phyloP scores from a whole-genome alignment of 2,797 vertebrate species.

The Pseudochaenichthys georgianus region DNA sequence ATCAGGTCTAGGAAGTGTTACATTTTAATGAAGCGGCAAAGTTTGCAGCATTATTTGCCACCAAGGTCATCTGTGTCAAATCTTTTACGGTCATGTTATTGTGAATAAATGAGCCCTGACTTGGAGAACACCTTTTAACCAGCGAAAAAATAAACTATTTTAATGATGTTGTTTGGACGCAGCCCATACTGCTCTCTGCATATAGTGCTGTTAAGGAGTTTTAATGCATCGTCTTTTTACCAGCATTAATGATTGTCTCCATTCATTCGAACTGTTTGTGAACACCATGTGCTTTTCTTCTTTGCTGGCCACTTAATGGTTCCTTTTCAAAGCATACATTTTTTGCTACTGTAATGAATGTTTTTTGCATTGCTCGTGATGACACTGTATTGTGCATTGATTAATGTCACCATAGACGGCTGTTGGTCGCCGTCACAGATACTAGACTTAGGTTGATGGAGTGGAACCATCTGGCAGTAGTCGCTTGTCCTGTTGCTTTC shows the following conservation, averaged over 20 bases:
- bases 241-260: slow-evolving; percentile 72
- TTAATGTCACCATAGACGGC: slow-evolving; percentile 60
- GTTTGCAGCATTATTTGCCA: slow-evolving; percentile 40
- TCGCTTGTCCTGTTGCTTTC: slow-evolving; percentile 75
- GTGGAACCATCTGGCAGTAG: slow-evolving; percentile 70
- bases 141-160: slow-evolving; percentile 51
- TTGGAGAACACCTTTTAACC: slow-evolving; percentile 61
- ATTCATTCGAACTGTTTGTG: slow-evolving; percentile 63
- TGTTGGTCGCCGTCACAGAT: slow-evolving; percentile 43
- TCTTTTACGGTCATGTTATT: slow-evolving; percentile 54
- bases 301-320: slow-evolving; percentile 49
- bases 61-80: slow-evolving; percentile 50
- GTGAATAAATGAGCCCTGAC: slow-evolving; percentile 56
- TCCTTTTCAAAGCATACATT: slow-evolving; percentile 61
- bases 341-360: slow-evolving; percentile 75
- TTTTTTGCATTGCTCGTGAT: slow-evolving; percentile 76
- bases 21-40: slow-evolving; percentile 30
- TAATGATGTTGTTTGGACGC: slow-evolving; percentile 43
- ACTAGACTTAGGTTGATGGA: slow-evolving; percentile 71
- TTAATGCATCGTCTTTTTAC: slow-evolving; percentile 56
- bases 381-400: slow-evolving; percentile 74
- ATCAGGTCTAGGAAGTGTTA: slow-evolving; percentile 27
- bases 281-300: slow-evolving; percentile 61
- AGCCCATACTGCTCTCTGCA: slow-evolving; percentile 50
- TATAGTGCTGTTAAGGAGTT: slow-evolving; percentile 52